Evolutionary conservation across 2,113 vertebrate genomes (phyloP).

Genomic region (Nyctibius bracteatus): DNA sequence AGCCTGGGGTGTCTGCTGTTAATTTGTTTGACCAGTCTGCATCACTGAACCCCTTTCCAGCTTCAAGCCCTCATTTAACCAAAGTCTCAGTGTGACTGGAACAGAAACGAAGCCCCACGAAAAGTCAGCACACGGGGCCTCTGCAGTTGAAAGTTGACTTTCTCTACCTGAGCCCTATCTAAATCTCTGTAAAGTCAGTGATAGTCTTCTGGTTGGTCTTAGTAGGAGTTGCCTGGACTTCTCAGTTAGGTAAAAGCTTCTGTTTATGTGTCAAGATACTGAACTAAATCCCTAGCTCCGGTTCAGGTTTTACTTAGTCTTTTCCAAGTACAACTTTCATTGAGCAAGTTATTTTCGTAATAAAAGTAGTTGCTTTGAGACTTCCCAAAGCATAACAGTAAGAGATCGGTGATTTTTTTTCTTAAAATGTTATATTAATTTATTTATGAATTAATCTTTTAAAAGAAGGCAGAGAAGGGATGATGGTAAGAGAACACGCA

Average conservation of each 20-base stretch:
- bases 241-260: not conserved
- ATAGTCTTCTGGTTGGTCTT: not conserved
- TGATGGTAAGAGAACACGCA: not conserved
- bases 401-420: not conserved
- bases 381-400: not conserved
- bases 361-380: not conserved
- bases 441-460: constrained; percentile 8
- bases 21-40: not conserved
- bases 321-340: not conserved
- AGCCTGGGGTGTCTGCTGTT: not conserved
- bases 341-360: not conserved
- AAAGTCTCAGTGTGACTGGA: not conserved
- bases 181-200: not conserved
- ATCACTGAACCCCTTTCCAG: not conserved
- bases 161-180: not conserved
- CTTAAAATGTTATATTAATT: not conserved
- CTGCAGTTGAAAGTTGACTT: not conserved
- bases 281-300: not conserved
- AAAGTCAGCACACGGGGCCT: not conserved
- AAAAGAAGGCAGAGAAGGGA: not conserved
- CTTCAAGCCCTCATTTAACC: not conserved
- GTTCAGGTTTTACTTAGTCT: not conserved
- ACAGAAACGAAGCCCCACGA: rapidly evolving
- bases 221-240: not conserved
- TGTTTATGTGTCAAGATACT: not conserved